Evolutionary conservation across 1,140 invertebrate genomes (phyloP).

Genomic region (silkworm (Bombyx mori)): DNA sequence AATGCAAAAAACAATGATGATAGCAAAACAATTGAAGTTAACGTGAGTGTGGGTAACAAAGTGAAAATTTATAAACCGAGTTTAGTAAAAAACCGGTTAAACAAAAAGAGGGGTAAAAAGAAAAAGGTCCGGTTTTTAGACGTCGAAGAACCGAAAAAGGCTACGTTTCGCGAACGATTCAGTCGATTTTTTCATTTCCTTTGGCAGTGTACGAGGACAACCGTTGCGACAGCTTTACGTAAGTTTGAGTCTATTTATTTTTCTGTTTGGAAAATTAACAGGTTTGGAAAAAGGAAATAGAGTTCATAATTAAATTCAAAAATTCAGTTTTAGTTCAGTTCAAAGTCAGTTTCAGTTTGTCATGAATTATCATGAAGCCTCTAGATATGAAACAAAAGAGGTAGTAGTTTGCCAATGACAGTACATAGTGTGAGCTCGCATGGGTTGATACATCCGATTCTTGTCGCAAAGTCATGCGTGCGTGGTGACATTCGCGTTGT

Average conservation of each 20-base stretch:
- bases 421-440: no score
- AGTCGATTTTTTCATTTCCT: constrained; percentile 39
- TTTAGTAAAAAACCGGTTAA: constrained; percentile 28
- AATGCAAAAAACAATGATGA: constrained; percentile 13
- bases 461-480: no score
- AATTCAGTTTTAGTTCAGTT: no score
- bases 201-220: constrained; percentile 33
- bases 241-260: constrained; percentile 27
- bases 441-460: no score
- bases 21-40: constrained; percentile 8
- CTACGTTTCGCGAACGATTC: constrained; percentile 38
- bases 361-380: no score
- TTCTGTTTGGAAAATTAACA: background rate
- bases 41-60: constrained; percentile 24
- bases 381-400: no score
- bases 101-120: constrained; percentile 31
- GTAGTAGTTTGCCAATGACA: no score
- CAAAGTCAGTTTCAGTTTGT: no score
- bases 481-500: no score
- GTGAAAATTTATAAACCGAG: constrained; percentile 38
- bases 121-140: constrained; percentile 53
- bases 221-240: constrained; percentile 37
- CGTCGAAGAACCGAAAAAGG: constrained; percentile 23
- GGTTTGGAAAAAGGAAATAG: no score
- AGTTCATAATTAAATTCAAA: no score